Conservation (phyloP, 2,888 invertebrate species). For the Drosophila hamatofila region DNA sequence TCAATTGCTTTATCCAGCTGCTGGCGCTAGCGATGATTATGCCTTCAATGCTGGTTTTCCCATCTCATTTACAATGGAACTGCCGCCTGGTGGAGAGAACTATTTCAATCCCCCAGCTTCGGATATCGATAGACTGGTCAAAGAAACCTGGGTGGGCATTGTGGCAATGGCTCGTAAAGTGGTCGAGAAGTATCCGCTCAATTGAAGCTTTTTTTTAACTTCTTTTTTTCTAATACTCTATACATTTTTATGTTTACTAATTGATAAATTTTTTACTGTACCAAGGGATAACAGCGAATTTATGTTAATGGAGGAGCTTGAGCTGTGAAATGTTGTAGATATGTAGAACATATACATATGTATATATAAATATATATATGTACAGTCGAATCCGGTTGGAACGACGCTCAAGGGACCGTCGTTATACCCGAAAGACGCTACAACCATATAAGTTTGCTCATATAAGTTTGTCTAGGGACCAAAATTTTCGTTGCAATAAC, state of each 20-base stretch:
- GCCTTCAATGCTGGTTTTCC: constrained; percentile 85
- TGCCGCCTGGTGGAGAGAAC: constrained; percentile 86
- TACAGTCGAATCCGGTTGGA: too few species aligned
- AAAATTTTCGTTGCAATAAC: too few species aligned
- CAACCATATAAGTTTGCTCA: too few species aligned
- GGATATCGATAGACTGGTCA: constrained; percentile 86
- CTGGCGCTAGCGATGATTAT: constrained; percentile 88
- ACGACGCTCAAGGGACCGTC: too few species aligned
- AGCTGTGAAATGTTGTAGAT: background rate
- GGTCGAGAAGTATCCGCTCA: constrained; percentile 59
- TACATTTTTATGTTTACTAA: background rate
- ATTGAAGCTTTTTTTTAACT: background rate
- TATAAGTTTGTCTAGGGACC: too few species aligned
- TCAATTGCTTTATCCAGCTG: constrained; percentile 85
- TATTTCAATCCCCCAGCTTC: constrained; percentile 87
- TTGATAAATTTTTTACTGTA: background rate
- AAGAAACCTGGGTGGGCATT: constrained; percentile 87
- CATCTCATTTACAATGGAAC: constrained; percentile 86
- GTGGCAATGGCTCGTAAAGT: constrained; percentile 77
- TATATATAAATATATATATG: too few species aligned
- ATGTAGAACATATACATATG: too few species aligned
- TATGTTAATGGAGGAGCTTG: background rate
- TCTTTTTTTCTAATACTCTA: background rate
- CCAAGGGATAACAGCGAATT: background rate
- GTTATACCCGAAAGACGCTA: too few species aligned